These are phyloP conservation scores for Desmodus rotundus DNA, from an alignment of 2,113 vertebrate species.

Conservation along the genomic window DNA sequence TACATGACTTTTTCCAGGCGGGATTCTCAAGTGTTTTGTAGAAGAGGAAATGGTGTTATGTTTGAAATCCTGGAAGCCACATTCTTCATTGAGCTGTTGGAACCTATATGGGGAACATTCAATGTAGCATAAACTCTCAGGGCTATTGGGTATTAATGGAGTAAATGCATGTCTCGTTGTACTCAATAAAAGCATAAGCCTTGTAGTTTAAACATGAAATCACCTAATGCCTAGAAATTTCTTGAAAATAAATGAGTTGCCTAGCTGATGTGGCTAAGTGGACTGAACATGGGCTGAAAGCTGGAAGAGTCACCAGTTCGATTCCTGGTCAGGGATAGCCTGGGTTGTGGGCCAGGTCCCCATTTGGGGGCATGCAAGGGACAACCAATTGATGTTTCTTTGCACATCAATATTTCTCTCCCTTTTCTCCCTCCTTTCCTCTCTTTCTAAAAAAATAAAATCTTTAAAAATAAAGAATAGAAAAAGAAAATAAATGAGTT, in stretches of 20 bases:
- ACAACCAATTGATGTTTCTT: no score
- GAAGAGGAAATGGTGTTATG: not conserved
- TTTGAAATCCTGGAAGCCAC: not conserved
- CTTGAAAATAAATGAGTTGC: not conserved
- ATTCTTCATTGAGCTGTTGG: not conserved
- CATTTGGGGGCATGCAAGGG: no score
- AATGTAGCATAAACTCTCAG: not conserved
- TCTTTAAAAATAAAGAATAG: no score
- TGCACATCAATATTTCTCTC: no score
- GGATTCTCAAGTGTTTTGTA: not conserved
- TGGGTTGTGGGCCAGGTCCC: no score
- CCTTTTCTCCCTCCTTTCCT: no score
- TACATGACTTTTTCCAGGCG: not conserved
- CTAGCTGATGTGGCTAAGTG: no score
- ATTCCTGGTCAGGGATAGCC: no score
- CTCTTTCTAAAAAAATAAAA: no score
- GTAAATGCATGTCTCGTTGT: not conserved
- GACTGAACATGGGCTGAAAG: no score
- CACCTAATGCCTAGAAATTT: not conserved
- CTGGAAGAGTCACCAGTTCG: no score
- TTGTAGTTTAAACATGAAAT: not conserved
- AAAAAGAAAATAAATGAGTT: not conserved
- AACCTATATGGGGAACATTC: not conserved
- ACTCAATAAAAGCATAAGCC: not conserved
- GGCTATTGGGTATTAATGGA: not conserved